Conservation (phyloP, 2,888 invertebrate genomes). For the Cosmopolites sordidus region DNA sequence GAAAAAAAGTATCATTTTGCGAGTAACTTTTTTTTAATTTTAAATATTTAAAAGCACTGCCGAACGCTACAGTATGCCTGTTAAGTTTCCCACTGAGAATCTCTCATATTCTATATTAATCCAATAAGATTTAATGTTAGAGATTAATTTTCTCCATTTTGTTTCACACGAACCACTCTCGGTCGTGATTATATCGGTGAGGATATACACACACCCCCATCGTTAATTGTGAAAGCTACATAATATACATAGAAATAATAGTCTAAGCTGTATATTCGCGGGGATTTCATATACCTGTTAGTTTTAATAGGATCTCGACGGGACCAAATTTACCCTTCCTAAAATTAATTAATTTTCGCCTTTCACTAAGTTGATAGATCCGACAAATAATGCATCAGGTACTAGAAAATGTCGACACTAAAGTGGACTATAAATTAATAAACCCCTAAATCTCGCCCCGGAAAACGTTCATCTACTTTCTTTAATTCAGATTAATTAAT, state of each 20-base stretch:
- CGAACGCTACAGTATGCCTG: too few relatives aligned
- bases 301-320: slow-evolving; percentile 1
- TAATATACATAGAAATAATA: slow-evolving; percentile 1
- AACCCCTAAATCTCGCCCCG: background rate
- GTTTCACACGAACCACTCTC: too few relatives aligned
- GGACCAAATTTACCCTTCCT: background rate
- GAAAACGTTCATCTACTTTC: too few relatives aligned
- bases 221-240: background rate
- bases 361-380: background rate
- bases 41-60: too few relatives aligned
- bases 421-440: background rate
- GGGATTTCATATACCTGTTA: background rate
- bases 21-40: too few relatives aligned
- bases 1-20: too few relatives aligned
- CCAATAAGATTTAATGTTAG: too few relatives aligned
- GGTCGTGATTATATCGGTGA: background rate
- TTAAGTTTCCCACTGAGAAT: too few relatives aligned
- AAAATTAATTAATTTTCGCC: slow-evolving; percentile 1
- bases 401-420: background rate
- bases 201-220: background rate
- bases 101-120: too few relatives aligned
- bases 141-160: too few relatives aligned
- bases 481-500: too few relatives aligned
- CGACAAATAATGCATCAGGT: background rate
- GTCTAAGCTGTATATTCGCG: background rate